Base-by-base conservation (phyloP, 2,113 vertebrate genomes). In the Raphicerus campestris region DNA sequence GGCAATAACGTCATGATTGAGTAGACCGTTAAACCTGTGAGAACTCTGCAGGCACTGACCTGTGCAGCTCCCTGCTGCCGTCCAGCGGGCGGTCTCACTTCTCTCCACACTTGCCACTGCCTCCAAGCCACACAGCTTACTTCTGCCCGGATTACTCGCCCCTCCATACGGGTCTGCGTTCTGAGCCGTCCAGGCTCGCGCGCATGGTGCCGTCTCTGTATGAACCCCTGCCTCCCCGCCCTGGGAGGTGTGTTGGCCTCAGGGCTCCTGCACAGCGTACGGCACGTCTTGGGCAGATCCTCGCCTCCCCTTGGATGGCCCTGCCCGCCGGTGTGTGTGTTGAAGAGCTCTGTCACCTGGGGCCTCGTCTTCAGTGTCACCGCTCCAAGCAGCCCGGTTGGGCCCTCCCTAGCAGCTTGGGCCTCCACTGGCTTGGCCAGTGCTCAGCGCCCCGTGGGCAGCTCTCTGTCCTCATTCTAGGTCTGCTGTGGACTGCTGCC, bases 11-110 rank as follows among this genome's bases (percentile, higher is more conserved):
- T 16, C 22, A 10, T 61, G 88, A 55, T 63, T 3, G 53, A 20
- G 45, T 19, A 86, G 45, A 55, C 45, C 10, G 0, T 7, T 53
- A 5, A 75, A 7, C 14, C 19, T 30, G 2, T 87, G 14, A 49
- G 10, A 58, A 10, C 2, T 6, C 35, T 81, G 56, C 32, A 39
- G n/a, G 14, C 2, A 2, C 35, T 10, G 7, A 24, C 51, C 22
- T 30, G 15, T 1, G 0, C 5, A 16, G 2, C 6, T n/a, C 19
- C 24, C 1, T 7, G 19, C 10, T 26, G 39, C 49, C 53, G 6
- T 26, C 66, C 53, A 1, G 15, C 2, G 0, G 0, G 35, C 15
- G 78, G 16, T 35, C 58, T 32, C 78, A 8, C 8, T 20, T n/a
- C 11, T 35, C 17, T 51, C 30, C 45, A 42, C 22, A 7, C 35